Percentiles rank a stretch among this genome's conserved stretches.
These are phyloP conservation scores for Sebastes schlegelii DNA, from an alignment of 2,113 vertebrate species.

Conservation along the genomic window DNA sequence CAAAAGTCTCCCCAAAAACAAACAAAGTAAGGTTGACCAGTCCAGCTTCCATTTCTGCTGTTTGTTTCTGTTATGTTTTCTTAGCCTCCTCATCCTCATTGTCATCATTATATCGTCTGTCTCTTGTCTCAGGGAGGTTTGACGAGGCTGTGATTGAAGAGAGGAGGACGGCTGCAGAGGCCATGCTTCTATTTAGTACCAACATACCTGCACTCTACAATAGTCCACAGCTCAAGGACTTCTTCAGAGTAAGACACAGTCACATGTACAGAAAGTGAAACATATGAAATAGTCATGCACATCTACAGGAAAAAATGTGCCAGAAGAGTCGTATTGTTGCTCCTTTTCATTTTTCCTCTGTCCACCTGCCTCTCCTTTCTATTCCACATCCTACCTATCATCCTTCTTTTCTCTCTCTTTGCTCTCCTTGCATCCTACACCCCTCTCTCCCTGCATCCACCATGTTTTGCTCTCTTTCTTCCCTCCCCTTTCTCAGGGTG, in stretches of 20 bases:
- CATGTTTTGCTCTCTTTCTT: neutral
- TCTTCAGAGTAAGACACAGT: conserved; percentile 86
- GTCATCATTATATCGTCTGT: neutral
- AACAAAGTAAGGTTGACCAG: too few species aligned
- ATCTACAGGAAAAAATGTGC: neutral
- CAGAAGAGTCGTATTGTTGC: neutral
- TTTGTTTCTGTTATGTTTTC: neutral
- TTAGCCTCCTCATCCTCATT: neutral
- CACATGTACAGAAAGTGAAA: neutral
- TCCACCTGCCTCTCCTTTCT: neutral
- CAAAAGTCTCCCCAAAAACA: neutral
- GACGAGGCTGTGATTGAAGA: conserved; percentile 91
- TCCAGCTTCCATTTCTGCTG: neutral
- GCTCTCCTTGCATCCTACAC: neutral
- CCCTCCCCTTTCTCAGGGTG: conserved; percentile 76
- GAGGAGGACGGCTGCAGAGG: conserved; percentile 88
- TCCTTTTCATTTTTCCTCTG: neutral
- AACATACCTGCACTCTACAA: conserved; percentile 91
- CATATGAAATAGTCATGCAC: neutral
- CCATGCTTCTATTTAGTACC: conserved; percentile 86
- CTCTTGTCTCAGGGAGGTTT: conserved; percentile 86
- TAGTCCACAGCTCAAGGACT: conserved; percentile 93
- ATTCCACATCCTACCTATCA: neutral
- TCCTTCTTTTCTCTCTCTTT: too few species aligned
- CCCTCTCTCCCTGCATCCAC: neutral